Base-by-base conservation (phyloP, 2,888 invertebrate species). In the Thymelicus lineola region DNA sequence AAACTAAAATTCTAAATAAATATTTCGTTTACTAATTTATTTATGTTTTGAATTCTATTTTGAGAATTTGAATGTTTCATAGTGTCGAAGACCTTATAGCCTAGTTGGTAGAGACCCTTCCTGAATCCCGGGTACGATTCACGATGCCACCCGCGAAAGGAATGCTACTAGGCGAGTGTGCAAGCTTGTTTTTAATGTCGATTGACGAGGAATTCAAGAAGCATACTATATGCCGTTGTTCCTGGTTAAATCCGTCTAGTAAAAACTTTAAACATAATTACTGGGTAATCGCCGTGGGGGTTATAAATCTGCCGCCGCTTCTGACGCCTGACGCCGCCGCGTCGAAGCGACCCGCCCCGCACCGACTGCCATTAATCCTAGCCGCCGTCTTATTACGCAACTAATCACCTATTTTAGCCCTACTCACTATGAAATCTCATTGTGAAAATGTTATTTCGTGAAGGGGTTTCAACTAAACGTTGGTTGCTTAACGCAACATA, bases 241-340 rank as follows among this genome's bases (percentile, higher is more conserved):
- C 61, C 9, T 15, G 9, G 35, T 46, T 35, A 48, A 62, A 62
- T 9, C 35, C 9, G 14, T 28, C 35, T n/a, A 46, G 61, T 62
- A 62, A 62, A 61, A 62, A 62, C 63, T 46, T 36, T 63, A 63
- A 63, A 63, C 50, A 63, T 63, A 63, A 63, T 63, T 50, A 63
- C 80, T 78, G 80, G 80, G 84, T 88, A 89, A 89, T 86, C 88
- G 83, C 78, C 79, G 82, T 76, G 73, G 76, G 75, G 78, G 84
- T 82, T 85, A 86, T 89, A 88, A 89, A 89, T 90, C 84, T 84
- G 78, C 71, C 64, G 72, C 64, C 73, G 70, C 53, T 62, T 58
- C 64, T 48, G 66, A 60, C 73, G 71, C 71, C 73, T 69, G 75
- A 76, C 75, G 74, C 66, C 62, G 45, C 73, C n/a, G n/a, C n/a